Evolutionary conservation across 2,888 invertebrate species (phyloP).

Genomic region (Drosophila limbata): DNA sequence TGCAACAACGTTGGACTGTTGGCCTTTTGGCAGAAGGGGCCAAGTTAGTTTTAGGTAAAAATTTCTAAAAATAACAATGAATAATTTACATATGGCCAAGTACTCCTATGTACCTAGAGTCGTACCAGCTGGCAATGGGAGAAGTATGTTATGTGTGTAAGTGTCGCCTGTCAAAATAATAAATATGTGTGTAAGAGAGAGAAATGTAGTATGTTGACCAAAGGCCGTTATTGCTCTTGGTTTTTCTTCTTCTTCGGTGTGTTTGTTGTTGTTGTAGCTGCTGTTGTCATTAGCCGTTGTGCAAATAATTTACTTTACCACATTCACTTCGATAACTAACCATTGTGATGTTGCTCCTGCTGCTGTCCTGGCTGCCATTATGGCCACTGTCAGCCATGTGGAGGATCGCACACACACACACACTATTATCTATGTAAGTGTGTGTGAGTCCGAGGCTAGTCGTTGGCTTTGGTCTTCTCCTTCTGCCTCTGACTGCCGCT

Average conservation of each 20-base stretch:
- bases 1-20: constrained; percentile 27
- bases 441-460: constrained; percentile 10
- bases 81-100: constrained; percentile 69
- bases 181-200: constrained; percentile 48
- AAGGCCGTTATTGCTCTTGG: constrained; percentile 35
- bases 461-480: neutral
- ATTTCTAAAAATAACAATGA: constrained; percentile 79
- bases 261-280: constrained; percentile 41
- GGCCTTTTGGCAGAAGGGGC: constrained; percentile 35
- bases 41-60: constrained; percentile 65
- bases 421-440: constrained; percentile 16
- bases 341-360: constrained; percentile 74
- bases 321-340: constrained; percentile 80
- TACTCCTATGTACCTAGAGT: constrained; percentile 21
- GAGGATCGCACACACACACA: constrained; percentile 3
- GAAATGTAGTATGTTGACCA: constrained; percentile 50
- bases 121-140: constrained; percentile 66
- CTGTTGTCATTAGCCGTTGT: constrained; percentile 80
- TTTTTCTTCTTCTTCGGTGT: constrained; percentile 11
- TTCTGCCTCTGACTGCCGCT: neutral
- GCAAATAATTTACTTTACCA: constrained; percentile 81
- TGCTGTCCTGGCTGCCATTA: constrained; percentile 64
- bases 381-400: constrained; percentile 53
- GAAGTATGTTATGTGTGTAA: constrained; percentile 52
- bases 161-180: constrained; percentile 75